Conservation (phyloP, 2,888 invertebrate species). For the Drosophila borealis region DNA sequence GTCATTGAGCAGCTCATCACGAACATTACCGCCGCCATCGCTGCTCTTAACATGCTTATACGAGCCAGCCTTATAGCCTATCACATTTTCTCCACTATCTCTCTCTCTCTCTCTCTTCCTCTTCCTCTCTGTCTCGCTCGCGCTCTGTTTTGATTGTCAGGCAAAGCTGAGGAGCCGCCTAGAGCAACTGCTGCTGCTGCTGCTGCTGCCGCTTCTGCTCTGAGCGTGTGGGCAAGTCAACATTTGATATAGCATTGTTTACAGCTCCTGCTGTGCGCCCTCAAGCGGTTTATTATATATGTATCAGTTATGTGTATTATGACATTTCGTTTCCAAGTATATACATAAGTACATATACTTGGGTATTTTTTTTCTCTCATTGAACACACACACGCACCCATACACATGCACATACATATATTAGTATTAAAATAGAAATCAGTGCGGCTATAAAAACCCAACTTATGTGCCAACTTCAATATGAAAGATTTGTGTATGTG, state of each 20-base stretch:
- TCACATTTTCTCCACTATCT: conserved; percentile 1
- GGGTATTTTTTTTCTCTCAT: conserved; percentile 30
- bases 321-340: conserved; percentile 65
- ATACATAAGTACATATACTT: conserved; percentile 28
- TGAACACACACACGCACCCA: conserved; percentile 28
- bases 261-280: conserved; percentile 43
- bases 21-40: conserved; percentile 51
- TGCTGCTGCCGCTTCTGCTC: background rate
- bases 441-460: conserved; percentile 56
- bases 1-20: conserved; percentile 79
- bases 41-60: conserved; percentile 18
- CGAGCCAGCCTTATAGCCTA: conserved; percentile 24
- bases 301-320: conserved; percentile 74
- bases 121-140: background rate
- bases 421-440: conserved; percentile 59
- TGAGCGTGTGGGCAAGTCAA: conserved; percentile 65
- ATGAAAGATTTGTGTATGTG: conserved; percentile 37
- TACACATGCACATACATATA: conserved; percentile 14
- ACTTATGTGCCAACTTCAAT: conserved; percentile 51
- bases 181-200: conserved; percentile 23
- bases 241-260: conserved; percentile 70
- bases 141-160: conserved; percentile 50
- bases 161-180: conserved; percentile 20
- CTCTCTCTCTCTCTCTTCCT: background rate
- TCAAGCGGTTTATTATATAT: conserved; percentile 77